Evolutionary conservation across 2,888 invertebrate genomes (phyloP).

Genomic region (Furcula furcula): DNA sequence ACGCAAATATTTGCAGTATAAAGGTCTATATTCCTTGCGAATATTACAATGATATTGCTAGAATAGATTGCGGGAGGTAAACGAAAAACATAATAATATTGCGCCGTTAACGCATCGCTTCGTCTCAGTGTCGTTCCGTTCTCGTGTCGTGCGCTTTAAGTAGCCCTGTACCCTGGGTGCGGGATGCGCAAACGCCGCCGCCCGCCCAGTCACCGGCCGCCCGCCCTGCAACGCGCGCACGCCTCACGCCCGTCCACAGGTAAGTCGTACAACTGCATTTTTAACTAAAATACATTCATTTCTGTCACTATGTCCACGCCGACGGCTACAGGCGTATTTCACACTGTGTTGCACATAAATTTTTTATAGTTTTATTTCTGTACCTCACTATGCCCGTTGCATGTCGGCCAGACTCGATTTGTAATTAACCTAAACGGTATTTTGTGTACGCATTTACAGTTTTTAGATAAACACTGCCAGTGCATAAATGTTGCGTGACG

Average conservation of each 20-base stretch:
- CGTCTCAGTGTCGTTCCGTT: slow-evolving; percentile 25
- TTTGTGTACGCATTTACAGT: slow-evolving; percentile 48
- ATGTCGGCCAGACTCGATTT: slow-evolving; percentile 40
- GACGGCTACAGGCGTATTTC: slow-evolving; percentile 1
- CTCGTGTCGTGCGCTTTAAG: slow-evolving; percentile 24
- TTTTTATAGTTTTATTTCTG: slow-evolving; percentile 36
- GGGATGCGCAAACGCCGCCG: slow-evolving; percentile 55
- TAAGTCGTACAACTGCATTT: slow-evolving; percentile 43
- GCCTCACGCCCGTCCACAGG: slow-evolving; percentile 47
- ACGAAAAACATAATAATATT: no score
- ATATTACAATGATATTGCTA: no score
- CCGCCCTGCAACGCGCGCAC: slow-evolving; percentile 65
- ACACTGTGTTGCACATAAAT: slow-evolving; percentile 5
- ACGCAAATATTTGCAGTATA: no score
- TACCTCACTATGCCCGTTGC: slow-evolving; percentile 38
- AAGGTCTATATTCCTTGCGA: no score
- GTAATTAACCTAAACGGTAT: slow-evolving; percentile 60
- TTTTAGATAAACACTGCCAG: slow-evolving; percentile 33
- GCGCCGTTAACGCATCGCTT: no score
- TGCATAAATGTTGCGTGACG: slow-evolving; percentile 38
- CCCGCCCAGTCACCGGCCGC: slow-evolving; percentile 77
- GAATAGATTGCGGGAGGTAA: no score
- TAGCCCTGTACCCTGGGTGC: slow-evolving; percentile 16
- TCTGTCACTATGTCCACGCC: slow-evolving; percentile 3
- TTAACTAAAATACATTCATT: slow-evolving; percentile 23